Percentiles rank a stretch among this genome's conserved stretches.
Evolutionary conservation across 23 tunicate genomes (phyloP).

Genomic region (Phallusia fumigata): DNA sequence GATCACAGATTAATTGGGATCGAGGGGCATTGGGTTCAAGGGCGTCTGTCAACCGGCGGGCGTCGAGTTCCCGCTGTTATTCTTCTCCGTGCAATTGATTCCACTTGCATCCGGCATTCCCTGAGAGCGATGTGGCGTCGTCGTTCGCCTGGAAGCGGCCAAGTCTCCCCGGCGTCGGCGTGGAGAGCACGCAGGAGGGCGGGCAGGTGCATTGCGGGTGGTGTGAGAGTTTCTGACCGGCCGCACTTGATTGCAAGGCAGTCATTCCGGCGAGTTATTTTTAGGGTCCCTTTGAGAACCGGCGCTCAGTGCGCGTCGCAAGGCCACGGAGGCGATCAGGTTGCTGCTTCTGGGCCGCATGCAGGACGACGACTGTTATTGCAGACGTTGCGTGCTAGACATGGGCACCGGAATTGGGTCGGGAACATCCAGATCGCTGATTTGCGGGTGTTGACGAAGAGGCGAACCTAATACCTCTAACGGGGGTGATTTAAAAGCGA

Average conservation of each 20-base stretch:
- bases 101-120: not conserved
- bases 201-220: not conserved
- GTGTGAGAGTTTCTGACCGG: conserved; percentile 1
- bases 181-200: no score
- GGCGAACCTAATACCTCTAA: not conserved
- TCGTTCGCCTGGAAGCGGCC: no score
- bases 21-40: not conserved
- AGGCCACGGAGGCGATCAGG: no score
- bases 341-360: no score
- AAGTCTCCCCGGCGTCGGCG: no score
- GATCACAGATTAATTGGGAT: conserved; percentile 8
- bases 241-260: not conserved
- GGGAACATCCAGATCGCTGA: no score
- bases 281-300: conserved; percentile 9
- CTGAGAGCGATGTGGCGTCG: not conserved
- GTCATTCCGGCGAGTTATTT: conserved; percentile 4
- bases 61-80: conserved; percentile 2
- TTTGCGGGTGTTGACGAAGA: not conserved
- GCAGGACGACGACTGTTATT: no score
- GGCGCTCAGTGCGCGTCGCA: not conserved
- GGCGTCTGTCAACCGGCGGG: not conserved
- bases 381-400: no score
- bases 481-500: not conserved
- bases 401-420: no score
- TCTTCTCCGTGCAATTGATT: not conserved